Conservation (phyloP, 2,113 vertebrate species). For the Hipposideros armiger region DNA sequence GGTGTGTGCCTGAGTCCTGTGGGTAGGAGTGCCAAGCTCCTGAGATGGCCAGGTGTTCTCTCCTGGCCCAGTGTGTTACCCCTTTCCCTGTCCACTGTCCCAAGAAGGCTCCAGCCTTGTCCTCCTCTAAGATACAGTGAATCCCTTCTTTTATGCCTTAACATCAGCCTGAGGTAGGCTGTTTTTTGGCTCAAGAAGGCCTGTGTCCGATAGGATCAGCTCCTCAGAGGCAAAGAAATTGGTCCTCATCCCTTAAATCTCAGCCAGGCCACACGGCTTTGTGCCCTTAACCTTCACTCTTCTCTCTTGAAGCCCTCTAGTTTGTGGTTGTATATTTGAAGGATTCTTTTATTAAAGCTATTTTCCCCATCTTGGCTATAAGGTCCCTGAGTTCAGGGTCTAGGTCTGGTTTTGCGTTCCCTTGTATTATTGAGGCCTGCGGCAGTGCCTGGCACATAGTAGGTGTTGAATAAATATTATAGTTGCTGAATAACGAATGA, state of each 20-base stretch:
- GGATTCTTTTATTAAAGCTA: not conserved
- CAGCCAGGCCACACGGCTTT: not conserved
- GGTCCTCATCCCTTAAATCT: not conserved
- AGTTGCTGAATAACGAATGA: not conserved
- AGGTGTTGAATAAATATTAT: not conserved
- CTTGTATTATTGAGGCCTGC: not conserved
- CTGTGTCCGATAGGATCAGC: not conserved
- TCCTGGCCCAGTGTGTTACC: not conserved
- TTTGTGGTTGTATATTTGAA: too few species aligned
- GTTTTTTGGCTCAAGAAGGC: not conserved
- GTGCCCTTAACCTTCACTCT: too few species aligned
- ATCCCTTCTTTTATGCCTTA: not conserved
- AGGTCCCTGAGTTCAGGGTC: not conserved
- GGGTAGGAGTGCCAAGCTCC: not conserved
- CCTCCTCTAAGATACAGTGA: not conserved
- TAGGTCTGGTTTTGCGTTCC: not conserved
- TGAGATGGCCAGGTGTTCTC: not conserved
- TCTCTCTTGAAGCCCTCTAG: not conserved
- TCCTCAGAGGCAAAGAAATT: not conserved
- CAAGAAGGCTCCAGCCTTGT: not conserved
- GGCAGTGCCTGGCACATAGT: not conserved
- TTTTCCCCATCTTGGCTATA: not conserved
- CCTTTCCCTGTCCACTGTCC: not conserved
- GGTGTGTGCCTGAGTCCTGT: not conserved
- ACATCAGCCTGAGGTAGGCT: fast-evolving